phyloP scores from a whole-genome alignment of 1,140 invertebrate species.

The Tetramorium alpestre region DNA sequence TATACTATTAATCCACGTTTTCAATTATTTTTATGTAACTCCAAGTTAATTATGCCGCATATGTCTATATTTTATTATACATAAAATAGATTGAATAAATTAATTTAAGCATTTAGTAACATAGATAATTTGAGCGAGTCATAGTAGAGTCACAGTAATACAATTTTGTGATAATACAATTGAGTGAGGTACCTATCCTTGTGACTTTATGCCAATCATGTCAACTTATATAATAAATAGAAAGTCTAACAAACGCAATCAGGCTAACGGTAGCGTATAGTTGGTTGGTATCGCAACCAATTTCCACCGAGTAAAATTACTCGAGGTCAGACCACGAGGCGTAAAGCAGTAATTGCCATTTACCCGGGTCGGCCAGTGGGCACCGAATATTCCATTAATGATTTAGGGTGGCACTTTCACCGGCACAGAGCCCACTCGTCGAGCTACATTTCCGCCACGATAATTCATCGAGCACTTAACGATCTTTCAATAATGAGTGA shows the following conservation, averaged over 20 bases:
- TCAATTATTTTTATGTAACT: neutral
- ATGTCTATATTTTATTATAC: neutral
- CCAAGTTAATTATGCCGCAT: neutral
- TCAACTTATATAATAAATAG: conserved; percentile 39
- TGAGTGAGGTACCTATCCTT: neutral
- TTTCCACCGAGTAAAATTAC: conserved; percentile 73
- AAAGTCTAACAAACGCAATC: conserved; percentile 42
- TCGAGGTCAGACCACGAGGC: conserved; percentile 72
- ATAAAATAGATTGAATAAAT: neutral
- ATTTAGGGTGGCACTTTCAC: conserved; percentile 73
- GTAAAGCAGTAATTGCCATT: conserved; percentile 75
- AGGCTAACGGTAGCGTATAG: conserved; percentile 32
- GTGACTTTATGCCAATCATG: conserved; percentile 4
- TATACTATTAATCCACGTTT: neutral
- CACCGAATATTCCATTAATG: conserved; percentile 75
- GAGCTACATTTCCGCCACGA: conserved; percentile 71
- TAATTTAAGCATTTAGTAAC: neutral
- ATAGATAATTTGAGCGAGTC: neutral
- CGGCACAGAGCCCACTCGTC: conserved; percentile 69
- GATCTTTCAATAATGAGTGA: conserved; percentile 74
- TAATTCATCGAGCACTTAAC: conserved; percentile 74
- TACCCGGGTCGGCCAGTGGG: conserved; percentile 70
- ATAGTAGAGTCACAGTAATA: neutral
- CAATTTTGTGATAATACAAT: neutral
- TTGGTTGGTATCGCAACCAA: conserved; percentile 70